Evolutionary conservation across 37 sponge, comb jelly and placozoan species (phyloP).

Genomic region (Eunapius fragilis): DNA sequence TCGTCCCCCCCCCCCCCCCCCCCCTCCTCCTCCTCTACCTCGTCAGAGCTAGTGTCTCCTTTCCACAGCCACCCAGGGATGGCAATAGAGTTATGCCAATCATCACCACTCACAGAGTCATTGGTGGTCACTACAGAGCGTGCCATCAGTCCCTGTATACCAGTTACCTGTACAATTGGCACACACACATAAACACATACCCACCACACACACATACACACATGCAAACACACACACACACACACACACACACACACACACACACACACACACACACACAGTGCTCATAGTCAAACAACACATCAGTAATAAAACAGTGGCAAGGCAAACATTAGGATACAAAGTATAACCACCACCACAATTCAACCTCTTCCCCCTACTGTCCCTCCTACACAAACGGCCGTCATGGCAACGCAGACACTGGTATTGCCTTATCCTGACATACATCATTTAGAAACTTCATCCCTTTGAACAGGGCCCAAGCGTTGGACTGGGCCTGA

Average conservation of each 20-base stretch:
- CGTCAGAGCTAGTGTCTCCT: constrained; percentile 86
- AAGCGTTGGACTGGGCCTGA: constrained; percentile 53
- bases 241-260: too few relatives aligned
- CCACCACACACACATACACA: too few relatives aligned
- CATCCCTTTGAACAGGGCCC: constrained; percentile 68
- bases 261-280: too few relatives aligned
- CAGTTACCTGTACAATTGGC: constrained; percentile 78
- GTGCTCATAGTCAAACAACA: too few relatives aligned
- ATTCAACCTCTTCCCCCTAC: not conserved
- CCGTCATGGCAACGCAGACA: too few relatives aligned
- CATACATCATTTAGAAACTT: constrained; percentile 71
- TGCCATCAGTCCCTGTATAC: constrained; percentile 69
- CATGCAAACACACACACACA: too few relatives aligned
- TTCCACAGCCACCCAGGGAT: constrained; percentile 77
- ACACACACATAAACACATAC: not conserved
- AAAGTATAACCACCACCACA: not conserved
- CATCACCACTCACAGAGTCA: constrained; percentile 13
- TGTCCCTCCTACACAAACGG: too few relatives aligned
- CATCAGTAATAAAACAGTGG: too few relatives aligned
- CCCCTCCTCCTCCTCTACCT: too few relatives aligned
- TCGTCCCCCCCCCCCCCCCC: not conserved
- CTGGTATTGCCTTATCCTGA: too few relatives aligned
- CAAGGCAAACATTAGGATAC: too few relatives aligned
- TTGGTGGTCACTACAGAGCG: constrained; percentile 60
- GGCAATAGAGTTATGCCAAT: constrained; percentile 66